phyloP scores from a whole-genome alignment of 2,888 invertebrate genomes.

The Microctonus aethiopoides region DNA sequence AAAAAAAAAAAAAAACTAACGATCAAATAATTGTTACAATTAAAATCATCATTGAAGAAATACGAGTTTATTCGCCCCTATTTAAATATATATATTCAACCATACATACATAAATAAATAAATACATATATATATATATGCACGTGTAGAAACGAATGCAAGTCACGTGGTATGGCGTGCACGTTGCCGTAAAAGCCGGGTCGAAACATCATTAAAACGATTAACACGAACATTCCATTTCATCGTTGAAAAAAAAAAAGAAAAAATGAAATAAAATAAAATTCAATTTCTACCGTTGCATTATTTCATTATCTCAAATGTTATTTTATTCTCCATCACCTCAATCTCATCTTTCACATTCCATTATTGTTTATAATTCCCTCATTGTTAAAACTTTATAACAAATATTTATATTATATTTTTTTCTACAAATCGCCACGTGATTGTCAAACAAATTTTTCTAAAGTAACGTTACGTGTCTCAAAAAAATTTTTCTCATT shows the following conservation, averaged over 20 bases:
- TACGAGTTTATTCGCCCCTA: too few species aligned
- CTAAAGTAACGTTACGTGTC: conserved; percentile 42
- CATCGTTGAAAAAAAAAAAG: neutral
- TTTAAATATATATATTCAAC: neutral
- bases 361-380: conserved; percentile 10
- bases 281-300: neutral
- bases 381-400: neutral
- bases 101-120: too few species aligned
- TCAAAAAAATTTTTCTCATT: neutral
- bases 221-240: conserved; percentile 1
- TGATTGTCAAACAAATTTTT: conserved; percentile 36
- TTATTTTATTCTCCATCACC: too few species aligned
- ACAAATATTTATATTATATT: too few species aligned
- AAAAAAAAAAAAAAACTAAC: conserved; percentile 18
- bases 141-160: neutral
- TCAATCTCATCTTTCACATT: neutral
- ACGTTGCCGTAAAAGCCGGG: conserved; percentile 2
- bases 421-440: conserved; percentile 39
- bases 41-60: conserved; percentile 20
- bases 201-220: conserved; percentile 5
- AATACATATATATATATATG: neutral
- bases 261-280: neutral
- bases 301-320: conserved; percentile 3
- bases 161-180: conserved; percentile 10
- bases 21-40: conserved; percentile 6